A percentile compares a stretch with the other conserved stretches of the same genome.
phyloP scores from a whole-genome alignment of 2,888 invertebrate genomes.

The Timema cristinae region DNA sequence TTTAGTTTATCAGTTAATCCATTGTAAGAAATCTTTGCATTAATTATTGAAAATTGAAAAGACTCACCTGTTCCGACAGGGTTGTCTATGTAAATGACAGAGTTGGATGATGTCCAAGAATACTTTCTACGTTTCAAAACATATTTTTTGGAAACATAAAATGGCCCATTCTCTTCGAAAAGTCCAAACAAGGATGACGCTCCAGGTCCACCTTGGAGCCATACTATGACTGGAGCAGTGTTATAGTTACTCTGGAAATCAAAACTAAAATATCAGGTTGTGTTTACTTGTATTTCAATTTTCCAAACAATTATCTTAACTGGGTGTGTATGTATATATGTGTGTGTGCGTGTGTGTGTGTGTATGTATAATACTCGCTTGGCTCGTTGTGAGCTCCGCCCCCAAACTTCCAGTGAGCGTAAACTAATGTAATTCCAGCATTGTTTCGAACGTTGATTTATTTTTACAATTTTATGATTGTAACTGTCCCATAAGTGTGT shows the following conservation, averaged over 20 bases:
- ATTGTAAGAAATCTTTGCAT: neutral
- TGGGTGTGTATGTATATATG: no score
- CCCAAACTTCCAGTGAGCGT: no score
- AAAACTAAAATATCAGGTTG: neutral
- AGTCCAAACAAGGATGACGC: slow-evolving; percentile 75
- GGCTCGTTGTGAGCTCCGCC: no score
- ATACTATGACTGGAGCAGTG: slow-evolving; percentile 68
- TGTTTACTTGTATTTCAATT: no score
- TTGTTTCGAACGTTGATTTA: no score
- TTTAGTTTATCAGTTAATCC: neutral
- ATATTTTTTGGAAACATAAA: slow-evolving; percentile 50
- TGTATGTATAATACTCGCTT: no score
- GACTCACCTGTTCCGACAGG: slow-evolving; percentile 70
- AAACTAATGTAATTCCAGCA: no score
- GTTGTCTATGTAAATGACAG: slow-evolving; percentile 86
- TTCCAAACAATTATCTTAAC: no score
- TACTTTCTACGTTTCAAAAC: slow-evolving; percentile 60
- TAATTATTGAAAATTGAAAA: neutral
- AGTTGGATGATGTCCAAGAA: slow-evolving; percentile 75
- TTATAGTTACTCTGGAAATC: slow-evolving; percentile 17
- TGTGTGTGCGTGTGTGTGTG: no score
- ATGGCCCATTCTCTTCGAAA: slow-evolving; percentile 82
- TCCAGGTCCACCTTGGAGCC: slow-evolving; percentile 86
- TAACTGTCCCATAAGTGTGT: no score
- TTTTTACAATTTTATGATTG: no score